Base-by-base conservation (phyloP, 2,113 vertebrate species). In the Oreochromis aureus region DNA sequence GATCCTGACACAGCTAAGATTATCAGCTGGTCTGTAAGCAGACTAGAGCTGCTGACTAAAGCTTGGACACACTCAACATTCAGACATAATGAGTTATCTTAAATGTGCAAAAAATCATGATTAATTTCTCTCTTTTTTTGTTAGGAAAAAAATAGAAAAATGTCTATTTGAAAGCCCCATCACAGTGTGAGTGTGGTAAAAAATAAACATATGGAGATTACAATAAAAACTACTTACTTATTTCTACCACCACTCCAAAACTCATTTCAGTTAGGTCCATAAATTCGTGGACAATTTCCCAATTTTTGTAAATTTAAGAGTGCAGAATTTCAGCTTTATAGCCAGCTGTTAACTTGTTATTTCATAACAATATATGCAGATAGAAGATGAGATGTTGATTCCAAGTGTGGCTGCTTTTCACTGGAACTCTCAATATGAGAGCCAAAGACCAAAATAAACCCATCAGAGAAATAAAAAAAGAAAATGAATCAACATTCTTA, bases 1-100 rank as follows among this genome's bases (percentile, higher is more conserved):
- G 89, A 84, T 78, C 80, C 85, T 86, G 81, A 92, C 89, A 93
- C 36, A 76, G 48, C 13, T 7, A 84, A 82, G 66, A 61, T 81
- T 59, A 89, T 93, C 87, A 81, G 87, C 82, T 90, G 83, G 51
- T 59, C 73, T 80, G 39, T 39, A 71, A 71, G 24, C 54, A 86
- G 19, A 80, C 10, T 53, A 48, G 24, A 27, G 30, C 41, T 24
- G 63, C 19, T 46, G 27, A 84, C 55, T 44, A 18, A 46, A 44
- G 39, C 59, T 36, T 10, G n/a, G 22, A 71, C 30, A 66, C 6
- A 11, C 61, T 32, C 6, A 30, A 71, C 8, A 54, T 18, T 7
- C 22, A 46, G 3, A 54, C 46, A 51, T 24, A 84, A 27, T 53
- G 13, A 41, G 7, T 16, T 71, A 39, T 71, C 39, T 71, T 71